Evolutionary conservation across 2,888 invertebrate species (phyloP).

Genomic region (Dicranocentrus wangi): DNA sequence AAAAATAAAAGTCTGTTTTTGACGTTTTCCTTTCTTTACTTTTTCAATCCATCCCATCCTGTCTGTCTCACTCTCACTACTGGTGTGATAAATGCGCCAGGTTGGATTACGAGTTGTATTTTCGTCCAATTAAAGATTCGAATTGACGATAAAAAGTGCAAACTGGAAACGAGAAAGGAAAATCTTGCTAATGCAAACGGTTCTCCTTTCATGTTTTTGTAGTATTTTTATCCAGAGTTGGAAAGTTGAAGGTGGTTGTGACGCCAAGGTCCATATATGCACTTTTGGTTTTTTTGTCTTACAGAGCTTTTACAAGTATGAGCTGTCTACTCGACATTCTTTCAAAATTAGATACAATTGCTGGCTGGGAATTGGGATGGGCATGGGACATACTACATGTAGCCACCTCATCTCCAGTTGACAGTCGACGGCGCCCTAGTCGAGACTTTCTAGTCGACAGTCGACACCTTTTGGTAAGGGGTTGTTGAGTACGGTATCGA

Average conservation of each 20-base stretch:
- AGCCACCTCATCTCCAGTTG: too few relatives aligned
- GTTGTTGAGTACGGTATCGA: too few relatives aligned
- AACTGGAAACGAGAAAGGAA: not conserved
- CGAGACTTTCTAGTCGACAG: too few relatives aligned
- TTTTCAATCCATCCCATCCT: not conserved
- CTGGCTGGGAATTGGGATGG: too few relatives aligned
- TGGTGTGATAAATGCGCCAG: not conserved
- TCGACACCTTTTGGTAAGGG: too few relatives aligned
- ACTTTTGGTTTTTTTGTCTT: too few relatives aligned
- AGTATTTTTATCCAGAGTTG: not conserved
- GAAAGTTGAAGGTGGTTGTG: too few relatives aligned
- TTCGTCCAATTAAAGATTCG: slow-evolving; percentile 36
- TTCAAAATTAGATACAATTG: slow-evolving; percentile 10
- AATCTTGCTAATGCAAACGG: not conserved
- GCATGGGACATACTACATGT: too few relatives aligned
- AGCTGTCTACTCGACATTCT: not conserved
- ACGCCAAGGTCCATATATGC: too few relatives aligned
- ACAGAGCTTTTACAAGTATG: not conserved
- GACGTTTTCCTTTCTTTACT: not conserved
- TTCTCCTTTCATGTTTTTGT: not conserved
- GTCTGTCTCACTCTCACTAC: not conserved
- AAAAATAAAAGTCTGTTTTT: not conserved
- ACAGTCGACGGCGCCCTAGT: too few relatives aligned
- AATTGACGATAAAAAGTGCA: slow-evolving; percentile 11
- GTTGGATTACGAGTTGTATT: not conserved